Conservation (phyloP, 2,113 vertebrate species). For the Hypocryptadius cinnamomeus region DNA sequence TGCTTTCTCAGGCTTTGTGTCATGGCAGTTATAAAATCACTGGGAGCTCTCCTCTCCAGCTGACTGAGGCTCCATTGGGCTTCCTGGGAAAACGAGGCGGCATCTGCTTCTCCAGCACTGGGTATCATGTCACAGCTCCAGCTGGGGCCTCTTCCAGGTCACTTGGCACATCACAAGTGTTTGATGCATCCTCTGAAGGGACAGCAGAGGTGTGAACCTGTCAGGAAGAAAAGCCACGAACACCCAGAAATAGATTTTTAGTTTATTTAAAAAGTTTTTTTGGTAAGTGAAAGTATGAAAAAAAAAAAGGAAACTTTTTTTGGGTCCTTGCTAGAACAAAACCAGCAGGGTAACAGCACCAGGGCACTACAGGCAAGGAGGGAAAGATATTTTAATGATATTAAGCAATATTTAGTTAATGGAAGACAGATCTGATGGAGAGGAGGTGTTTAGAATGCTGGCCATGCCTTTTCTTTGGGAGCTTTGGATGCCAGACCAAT, state of each 20-base stretch:
- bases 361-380: background rate
- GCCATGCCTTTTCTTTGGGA: background rate
- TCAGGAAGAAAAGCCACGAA: background rate
- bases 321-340: background rate
- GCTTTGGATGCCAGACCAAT: background rate
- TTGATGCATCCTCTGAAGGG: conserved; percentile 24
- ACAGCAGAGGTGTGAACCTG: conserved; percentile 33
- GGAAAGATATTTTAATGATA: background rate
- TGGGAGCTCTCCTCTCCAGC: background rate
- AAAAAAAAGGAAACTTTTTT: background rate
- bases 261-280: background rate
- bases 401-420: background rate
- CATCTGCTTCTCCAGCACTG: background rate
- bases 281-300: background rate
- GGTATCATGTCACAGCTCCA: background rate
- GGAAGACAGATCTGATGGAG: background rate
- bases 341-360: background rate
- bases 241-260: background rate
- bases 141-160: conserved; percentile 22
- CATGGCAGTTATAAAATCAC: fast-evolving
- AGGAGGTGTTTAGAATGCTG: background rate
- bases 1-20: background rate
- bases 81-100: background rate
- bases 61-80: background rate
- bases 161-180: background rate